Base-by-base conservation (phyloP, 1,140 invertebrate genomes). In the Achroia grisella region DNA sequence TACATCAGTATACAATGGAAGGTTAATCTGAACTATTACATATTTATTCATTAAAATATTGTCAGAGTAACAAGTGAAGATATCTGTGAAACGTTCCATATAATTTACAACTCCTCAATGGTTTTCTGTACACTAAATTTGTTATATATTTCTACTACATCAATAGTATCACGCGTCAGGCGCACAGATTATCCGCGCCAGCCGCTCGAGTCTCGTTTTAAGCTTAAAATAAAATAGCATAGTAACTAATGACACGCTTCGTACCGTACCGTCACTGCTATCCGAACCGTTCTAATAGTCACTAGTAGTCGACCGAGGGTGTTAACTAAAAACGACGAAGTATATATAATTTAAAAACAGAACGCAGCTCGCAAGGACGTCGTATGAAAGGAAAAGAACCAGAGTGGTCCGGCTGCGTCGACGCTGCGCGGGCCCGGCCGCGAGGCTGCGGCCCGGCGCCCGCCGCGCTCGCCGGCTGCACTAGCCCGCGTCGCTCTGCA, bases 401-500 rank as follows among this genome's bases (percentile, higher is more conserved):
- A 23, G 17, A n/a, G n/a, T 6, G 17, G 17, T 6, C 17, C 2
- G 6, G 10, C 32, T 1, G 29, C 44, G n/a, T n/a, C n/a, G n/a
- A n/a, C 15, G 32, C 37, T 23, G 30, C 28, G 39, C 42, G 45
- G 9, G 14, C n/a, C 27, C 15, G 8, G 12, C 5, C 13, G 35
- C 42, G n/a, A n/a, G n/a, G n/a, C n/a, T n/a, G n/a, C 17, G 17
- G 17, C 17, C 17, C 2, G 6, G 10, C 32, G 3, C 29, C 44
- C 15, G 32, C 37, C 17, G 30, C 28, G 39, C 42, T 48, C 10
- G 14, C 27, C 15, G 8, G 12, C 5, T 17, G 35, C 42, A 65
- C 63, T 77, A 72, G 56, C 67, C 71, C 11, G 64, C 66, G 39
- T 83, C 74, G 44, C 62, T 77, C 51, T 84, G 84, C 14, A 83